Evolutionary conservation across 1,140 invertebrate genomes (phyloP).

Genomic region (Hyphantria cunea): DNA sequence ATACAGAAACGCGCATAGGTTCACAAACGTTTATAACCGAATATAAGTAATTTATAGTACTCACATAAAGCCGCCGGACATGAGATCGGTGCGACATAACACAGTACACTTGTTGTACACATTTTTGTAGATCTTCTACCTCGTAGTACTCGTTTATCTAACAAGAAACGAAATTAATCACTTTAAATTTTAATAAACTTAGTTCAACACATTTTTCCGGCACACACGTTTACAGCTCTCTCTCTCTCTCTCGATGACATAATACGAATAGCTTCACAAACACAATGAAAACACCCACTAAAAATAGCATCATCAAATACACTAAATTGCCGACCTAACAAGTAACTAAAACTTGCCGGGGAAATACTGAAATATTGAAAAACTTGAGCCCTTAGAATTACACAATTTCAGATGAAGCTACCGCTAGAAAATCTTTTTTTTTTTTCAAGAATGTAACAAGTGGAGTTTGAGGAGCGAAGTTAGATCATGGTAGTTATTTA

Average conservation of each 20-base stretch:
- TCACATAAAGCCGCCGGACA: conserved; percentile 69
- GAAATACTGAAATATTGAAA: conserved; percentile 38
- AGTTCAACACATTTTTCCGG: conserved; percentile 66
- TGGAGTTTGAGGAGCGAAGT: too few relatives aligned
- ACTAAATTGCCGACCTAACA: conserved; percentile 39
- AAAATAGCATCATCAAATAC: conserved; percentile 71
- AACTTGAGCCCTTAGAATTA: conserved; percentile 43
- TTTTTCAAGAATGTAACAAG: too few relatives aligned
- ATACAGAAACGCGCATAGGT: too few relatives aligned
- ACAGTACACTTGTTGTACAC: conserved; percentile 69
- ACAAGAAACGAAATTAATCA: conserved; percentile 69
- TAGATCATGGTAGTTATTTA: too few relatives aligned
- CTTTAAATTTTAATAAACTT: conserved; percentile 60
- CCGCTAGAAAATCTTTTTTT: too few relatives aligned
- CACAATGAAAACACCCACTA: conserved; percentile 80
- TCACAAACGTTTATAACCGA: too few relatives aligned
- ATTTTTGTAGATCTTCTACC: conserved; percentile 62
- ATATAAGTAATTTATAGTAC: conserved; percentile 60
- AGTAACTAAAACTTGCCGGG: conserved; percentile 51
- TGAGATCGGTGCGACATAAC: conserved; percentile 61
- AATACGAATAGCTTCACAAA: conserved; percentile 71
- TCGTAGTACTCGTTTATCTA: conserved; percentile 58
- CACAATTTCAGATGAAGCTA: conserved; percentile 46
- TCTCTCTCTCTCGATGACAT: conserved; percentile 79
- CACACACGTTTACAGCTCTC: conserved; percentile 76